These are phyloP conservation scores for Melospiza melodia DNA, from an alignment of 2,113 vertebrate species.

Conservation along the genomic window DNA sequence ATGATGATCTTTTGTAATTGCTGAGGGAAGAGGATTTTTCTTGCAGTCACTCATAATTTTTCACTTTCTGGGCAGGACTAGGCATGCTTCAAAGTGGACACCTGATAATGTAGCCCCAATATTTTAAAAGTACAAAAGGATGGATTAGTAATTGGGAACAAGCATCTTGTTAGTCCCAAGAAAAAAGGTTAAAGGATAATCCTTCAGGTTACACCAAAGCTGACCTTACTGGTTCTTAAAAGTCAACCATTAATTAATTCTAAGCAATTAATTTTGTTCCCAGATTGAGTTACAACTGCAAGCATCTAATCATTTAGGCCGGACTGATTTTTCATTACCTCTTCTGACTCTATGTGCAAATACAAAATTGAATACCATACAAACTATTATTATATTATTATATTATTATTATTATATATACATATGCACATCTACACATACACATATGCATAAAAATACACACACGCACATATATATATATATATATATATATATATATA, in stretches of 20 bases:
- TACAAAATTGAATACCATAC: background rate
- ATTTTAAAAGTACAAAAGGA: background rate
- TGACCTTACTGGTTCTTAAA: background rate
- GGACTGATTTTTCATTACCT: background rate
- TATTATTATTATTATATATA: background rate
- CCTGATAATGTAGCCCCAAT: background rate
- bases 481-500: no score
- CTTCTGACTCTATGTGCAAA: background rate
- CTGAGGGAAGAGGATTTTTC: background rate
- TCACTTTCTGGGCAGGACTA: background rate
- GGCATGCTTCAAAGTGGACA: background rate
- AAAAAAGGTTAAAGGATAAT: background rate
- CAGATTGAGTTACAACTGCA: background rate
- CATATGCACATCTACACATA: fast-evolving
- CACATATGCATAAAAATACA: background rate
- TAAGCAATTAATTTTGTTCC: background rate
- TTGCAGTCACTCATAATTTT: background rate
- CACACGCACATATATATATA: no score
- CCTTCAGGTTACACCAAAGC: background rate
- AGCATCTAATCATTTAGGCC: background rate
- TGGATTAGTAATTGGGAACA: background rate
- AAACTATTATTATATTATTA: background rate
- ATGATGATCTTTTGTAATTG: background rate
- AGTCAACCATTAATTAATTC: background rate
- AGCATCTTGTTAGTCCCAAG: background rate